Conservation (phyloP, 2,888 invertebrate species). For the Bibio marci region DNA sequence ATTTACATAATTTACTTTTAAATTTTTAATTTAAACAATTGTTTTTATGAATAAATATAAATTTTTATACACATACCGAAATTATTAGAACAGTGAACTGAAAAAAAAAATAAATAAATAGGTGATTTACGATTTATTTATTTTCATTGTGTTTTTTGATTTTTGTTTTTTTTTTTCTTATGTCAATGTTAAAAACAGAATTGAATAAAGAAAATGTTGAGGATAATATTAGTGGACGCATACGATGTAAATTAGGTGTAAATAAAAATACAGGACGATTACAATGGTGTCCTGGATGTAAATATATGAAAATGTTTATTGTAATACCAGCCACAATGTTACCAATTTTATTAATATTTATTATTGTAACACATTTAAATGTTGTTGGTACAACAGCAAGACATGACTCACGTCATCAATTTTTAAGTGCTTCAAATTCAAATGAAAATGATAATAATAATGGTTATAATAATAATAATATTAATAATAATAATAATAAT, state of each 20-base stretch:
- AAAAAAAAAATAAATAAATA: neutral
- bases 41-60: no score
- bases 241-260: conserved; percentile 19
- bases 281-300: conserved; percentile 29
- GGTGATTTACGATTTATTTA: no score
- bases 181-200: neutral
- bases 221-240: conserved; percentile 4
- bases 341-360: conserved; percentile 22
- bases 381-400: neutral
- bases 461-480: no score
- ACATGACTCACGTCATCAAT: neutral
- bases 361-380: conserved; percentile 14
- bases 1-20: no score
- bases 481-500: no score
- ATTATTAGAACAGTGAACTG: neutral
- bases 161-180: neutral
- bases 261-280: conserved; percentile 25
- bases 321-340: conserved; percentile 27
- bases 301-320: conserved; percentile 25
- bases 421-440: neutral
- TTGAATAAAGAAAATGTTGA: conserved; percentile 5
- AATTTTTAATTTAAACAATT: no score
- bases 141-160: neutral
- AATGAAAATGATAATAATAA: no score
- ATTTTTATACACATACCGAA: no score